Percentiles rank a stretch among this genome's conserved stretches.
phyloP scores from a whole-genome alignment of 1,140 invertebrate species.

The Drosophila ironensis region DNA sequence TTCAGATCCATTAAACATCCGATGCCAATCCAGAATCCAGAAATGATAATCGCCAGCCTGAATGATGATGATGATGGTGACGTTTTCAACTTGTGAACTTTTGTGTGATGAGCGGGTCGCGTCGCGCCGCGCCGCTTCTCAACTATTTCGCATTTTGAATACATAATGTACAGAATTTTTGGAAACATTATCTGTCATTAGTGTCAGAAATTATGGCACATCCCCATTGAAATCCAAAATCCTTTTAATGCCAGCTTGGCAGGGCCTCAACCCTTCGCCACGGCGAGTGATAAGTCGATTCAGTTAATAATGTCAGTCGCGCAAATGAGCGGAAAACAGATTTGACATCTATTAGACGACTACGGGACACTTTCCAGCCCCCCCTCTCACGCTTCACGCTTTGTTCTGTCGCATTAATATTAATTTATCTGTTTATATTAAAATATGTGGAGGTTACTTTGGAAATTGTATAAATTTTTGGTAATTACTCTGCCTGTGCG shows the following conservation, averaged over 20 bases:
- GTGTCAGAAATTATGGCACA: slow-evolving; percentile 53
- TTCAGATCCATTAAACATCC: slow-evolving; percentile 60
- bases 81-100: slow-evolving; percentile 45
- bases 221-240: slow-evolving; percentile 27
- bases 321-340: slow-evolving; percentile 28
- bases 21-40: slow-evolving; percentile 29
- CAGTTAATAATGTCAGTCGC: slow-evolving; percentile 47
- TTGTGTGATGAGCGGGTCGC: not conserved
- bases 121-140: slow-evolving; percentile 6
- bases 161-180: slow-evolving; percentile 44
- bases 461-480: slow-evolving; percentile 46
- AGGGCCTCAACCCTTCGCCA: slow-evolving; percentile 2
- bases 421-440: slow-evolving; percentile 50
- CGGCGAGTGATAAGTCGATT: slow-evolving; percentile 47
- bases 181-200: slow-evolving; percentile 64
- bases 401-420: slow-evolving; percentile 59
- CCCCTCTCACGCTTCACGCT: too few species aligned
- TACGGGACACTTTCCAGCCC: slow-evolving; percentile 40
- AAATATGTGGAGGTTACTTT: slow-evolving; percentile 31
- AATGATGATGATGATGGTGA: slow-evolving; percentile 4
- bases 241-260: slow-evolving; percentile 59
- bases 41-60: slow-evolving; percentile 4
- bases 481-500: slow-evolving; percentile 45
- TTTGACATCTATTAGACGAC: slow-evolving; percentile 47
- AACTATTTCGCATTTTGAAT: slow-evolving; percentile 50